Conservation (phyloP, 2,888 invertebrate genomes). For the Pandemis corylana region DNA sequence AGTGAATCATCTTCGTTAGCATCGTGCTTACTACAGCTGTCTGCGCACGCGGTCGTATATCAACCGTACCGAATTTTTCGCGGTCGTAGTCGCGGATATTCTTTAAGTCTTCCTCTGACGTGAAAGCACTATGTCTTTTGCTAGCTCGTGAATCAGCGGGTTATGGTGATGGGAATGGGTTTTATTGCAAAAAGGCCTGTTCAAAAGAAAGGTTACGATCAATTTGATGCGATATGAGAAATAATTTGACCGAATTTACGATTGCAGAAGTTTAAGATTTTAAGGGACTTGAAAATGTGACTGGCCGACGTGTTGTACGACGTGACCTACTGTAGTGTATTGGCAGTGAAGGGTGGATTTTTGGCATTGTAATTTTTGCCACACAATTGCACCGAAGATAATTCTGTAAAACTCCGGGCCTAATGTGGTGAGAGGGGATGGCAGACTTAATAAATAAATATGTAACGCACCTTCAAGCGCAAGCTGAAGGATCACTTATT, state of each 20-base stretch:
- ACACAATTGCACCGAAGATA: no score
- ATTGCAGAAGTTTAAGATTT: neutral
- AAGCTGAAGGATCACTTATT: no score
- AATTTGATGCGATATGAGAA: neutral
- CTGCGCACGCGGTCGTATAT: neutral
- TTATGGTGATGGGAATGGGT: slow-evolving; percentile 1
- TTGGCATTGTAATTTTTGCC: no score
- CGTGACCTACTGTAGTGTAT: no score
- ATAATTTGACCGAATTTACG: neutral
- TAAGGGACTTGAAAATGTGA: no score
- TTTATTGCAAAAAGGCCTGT: slow-evolving; percentile 2
- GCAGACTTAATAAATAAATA: no score
- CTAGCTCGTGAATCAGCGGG: slow-evolving; percentile 7
- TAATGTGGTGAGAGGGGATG: no score
- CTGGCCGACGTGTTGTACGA: no score
- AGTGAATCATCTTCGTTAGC: slow-evolving; percentile 7
- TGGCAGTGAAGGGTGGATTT: no score
- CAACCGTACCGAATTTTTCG: neutral
- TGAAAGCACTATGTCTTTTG: slow-evolving; percentile 2
- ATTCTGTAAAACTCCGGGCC: no score
- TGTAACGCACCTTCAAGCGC: no score
- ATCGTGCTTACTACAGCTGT: slow-evolving; percentile 1
- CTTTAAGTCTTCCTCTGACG: neutral
- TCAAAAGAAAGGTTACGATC: neutral
- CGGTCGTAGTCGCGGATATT: neutral